Conservation (phyloP, 2,888 invertebrate genomes). For the Scaptomyza flava region DNA sequence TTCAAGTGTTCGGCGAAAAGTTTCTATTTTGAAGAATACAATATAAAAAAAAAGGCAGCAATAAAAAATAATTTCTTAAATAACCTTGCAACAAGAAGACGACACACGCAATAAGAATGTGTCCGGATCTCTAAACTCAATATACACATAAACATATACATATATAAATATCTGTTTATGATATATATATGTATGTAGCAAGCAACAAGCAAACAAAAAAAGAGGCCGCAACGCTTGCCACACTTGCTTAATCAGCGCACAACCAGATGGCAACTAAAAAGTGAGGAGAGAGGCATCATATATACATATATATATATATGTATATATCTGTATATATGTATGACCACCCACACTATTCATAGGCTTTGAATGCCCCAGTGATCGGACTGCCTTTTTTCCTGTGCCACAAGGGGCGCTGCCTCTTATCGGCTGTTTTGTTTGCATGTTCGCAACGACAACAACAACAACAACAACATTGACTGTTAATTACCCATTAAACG, state of each 20-base stretch:
- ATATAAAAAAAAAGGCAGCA: constrained; percentile 15
- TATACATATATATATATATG: neutral
- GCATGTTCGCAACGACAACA: constrained; percentile 16
- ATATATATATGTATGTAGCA: no score
- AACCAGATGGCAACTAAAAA: constrained; percentile 32
- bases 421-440: constrained; percentile 42
- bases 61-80: constrained; percentile 15
- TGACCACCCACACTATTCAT: constrained; percentile 2
- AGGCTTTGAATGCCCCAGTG: neutral
- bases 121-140: constrained; percentile 11
- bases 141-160: neutral
- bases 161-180: no score
- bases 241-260: constrained; percentile 46
- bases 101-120: constrained; percentile 26
- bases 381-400: constrained; percentile 15
- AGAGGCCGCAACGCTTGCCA: constrained; percentile 36
- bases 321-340: neutral
- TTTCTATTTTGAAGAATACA: constrained; percentile 19
- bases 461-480: constrained; percentile 18
- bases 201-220: constrained; percentile 13
- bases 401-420: constrained; percentile 18
- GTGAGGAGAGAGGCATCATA: neutral
- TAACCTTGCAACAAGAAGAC: constrained; percentile 26
- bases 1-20: constrained; percentile 24
- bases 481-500: constrained; percentile 54